Conservation (phyloP, 2,888 invertebrate genomes). For the Apocheima hispidaria region DNA sequence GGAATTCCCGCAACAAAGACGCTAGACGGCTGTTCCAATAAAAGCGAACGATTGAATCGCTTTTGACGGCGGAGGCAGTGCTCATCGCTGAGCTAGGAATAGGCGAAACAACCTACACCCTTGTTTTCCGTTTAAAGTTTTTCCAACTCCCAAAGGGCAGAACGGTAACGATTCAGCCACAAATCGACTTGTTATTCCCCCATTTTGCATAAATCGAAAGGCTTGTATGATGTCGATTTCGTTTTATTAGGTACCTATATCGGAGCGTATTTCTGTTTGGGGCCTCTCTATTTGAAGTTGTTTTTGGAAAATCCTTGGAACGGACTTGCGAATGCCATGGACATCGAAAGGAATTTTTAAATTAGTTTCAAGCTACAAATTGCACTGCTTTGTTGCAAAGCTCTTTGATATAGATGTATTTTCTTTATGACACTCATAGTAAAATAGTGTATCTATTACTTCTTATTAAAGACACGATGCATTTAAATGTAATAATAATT, state of each 20-base stretch:
- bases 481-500: too few relatives aligned
- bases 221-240: conserved; percentile 51
- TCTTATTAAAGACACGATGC: too few relatives aligned
- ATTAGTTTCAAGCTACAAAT: conserved; percentile 9
- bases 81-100: conserved; percentile 53
- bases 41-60: conserved; percentile 77
- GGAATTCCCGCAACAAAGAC: conserved; percentile 79
- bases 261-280: conserved; percentile 43
- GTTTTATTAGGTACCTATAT: conserved; percentile 49
- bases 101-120: conserved; percentile 47
- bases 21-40: conserved; percentile 76
- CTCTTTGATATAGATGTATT: background rate
- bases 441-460: background rate
- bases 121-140: conserved; percentile 60
- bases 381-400: conserved; percentile 4
- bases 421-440: background rate
- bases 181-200: conserved; percentile 61
- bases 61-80: conserved; percentile 74
- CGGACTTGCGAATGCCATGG: conserved; percentile 22
- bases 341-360: conserved; percentile 19
- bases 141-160: conserved; percentile 43
- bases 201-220: conserved; percentile 60
- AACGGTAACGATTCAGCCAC: conserved; percentile 52
- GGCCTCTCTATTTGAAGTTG: conserved; percentile 35
- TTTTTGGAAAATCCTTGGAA: conserved; percentile 33